phyloP scores from a whole-genome alignment of 2,797 vertebrate genomes.

The Myiotriccus ornatus region DNA sequence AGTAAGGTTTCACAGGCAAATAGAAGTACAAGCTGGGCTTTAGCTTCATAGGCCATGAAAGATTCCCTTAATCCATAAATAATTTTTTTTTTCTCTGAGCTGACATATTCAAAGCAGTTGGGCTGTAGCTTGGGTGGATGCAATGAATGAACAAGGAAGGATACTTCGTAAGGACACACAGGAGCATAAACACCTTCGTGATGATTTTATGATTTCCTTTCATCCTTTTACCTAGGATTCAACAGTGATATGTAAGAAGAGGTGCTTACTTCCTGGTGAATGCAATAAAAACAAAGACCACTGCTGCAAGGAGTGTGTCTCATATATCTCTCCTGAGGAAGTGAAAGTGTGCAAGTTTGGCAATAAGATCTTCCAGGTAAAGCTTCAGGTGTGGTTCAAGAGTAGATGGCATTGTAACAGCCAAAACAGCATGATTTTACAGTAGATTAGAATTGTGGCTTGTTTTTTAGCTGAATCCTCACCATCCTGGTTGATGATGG shows the following conservation, averaged over 20 bases:
- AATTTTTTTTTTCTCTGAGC: neutral
- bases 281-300: constrained; percentile 73
- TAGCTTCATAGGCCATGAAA: neutral
- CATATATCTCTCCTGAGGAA: constrained; percentile 83
- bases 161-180: neutral
- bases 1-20: neutral
- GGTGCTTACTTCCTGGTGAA: constrained; percentile 80
- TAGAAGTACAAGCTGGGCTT: neutral
- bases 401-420: neutral
- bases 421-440: neutral
- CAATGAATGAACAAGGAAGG: neutral
- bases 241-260: constrained; percentile 89
- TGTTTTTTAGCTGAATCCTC: neutral
- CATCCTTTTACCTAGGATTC: constrained; percentile 83
- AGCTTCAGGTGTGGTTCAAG: neutral
- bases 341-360: constrained; percentile 90
- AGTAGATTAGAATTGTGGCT: neutral
- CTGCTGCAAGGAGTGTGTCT: constrained; percentile 90
- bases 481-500: neutral
- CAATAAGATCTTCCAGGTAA: constrained; percentile 94
- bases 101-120: neutral
- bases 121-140: neutral
- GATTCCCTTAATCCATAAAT: neutral
- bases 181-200: neutral
- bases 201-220: neutral